phyloP scores from a whole-genome alignment of 2,113 vertebrate genomes.

The Pelobates fuscus region DNA sequence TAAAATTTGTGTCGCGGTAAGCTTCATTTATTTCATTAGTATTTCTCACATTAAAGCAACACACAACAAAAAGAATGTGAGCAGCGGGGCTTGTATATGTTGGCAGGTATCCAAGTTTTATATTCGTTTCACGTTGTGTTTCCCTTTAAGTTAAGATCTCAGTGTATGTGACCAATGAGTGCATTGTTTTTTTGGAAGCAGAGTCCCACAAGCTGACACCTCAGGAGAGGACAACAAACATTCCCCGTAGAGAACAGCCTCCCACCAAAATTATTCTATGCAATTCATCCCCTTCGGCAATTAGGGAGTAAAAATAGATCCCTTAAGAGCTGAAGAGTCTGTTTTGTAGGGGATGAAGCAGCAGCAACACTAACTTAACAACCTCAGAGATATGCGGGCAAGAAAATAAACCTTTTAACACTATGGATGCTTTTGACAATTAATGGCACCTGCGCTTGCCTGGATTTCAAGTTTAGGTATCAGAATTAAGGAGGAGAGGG shows the following conservation, averaged over 20 bases:
- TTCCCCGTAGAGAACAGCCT: not conserved
- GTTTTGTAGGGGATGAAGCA: slow-evolving; percentile 22
- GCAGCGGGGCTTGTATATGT: too few species aligned
- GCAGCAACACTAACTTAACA: slow-evolving; percentile 17
- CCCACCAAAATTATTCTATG: not conserved
- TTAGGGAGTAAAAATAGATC: not conserved
- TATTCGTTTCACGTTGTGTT: too few species aligned
- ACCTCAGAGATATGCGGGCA: slow-evolving; percentile 10
- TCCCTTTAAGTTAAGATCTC: too few species aligned
- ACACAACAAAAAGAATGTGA: too few species aligned
- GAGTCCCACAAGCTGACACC: not conserved
- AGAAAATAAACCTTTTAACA: slow-evolving; percentile 3
- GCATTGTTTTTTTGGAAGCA: too few species aligned
- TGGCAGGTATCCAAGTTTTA: too few species aligned
- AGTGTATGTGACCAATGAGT: too few species aligned
- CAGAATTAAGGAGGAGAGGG: too few species aligned
- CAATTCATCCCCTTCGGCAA: slow-evolving; percentile 1
- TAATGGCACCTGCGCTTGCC: not conserved
- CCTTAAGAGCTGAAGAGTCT: slow-evolving; percentile 20
- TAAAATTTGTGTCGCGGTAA: too few species aligned
- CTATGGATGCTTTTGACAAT: not conserved
- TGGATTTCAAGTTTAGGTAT: slow-evolving; percentile 15
- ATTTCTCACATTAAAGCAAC: too few species aligned
- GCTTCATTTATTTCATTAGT: too few species aligned
- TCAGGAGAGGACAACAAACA: not conserved